Conservation (phyloP, 2,888 invertebrate genomes). For the Sisyra nigra region DNA sequence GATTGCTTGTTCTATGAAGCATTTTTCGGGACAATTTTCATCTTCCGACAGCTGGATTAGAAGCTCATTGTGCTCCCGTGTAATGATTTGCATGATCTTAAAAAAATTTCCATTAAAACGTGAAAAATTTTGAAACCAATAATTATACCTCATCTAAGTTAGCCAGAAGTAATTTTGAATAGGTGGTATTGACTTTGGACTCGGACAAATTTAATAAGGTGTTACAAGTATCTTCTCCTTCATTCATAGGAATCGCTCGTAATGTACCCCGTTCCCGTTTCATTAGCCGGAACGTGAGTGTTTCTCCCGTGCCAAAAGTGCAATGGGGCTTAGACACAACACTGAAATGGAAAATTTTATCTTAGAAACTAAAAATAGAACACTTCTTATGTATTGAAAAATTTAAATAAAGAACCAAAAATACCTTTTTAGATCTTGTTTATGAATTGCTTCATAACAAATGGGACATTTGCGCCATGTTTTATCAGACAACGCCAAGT, state of each 20-base stretch:
- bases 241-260: slow-evolving; percentile 34
- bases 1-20: slow-evolving; percentile 75
- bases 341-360: slow-evolving; percentile 28
- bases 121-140: background rate
- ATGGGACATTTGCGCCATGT: slow-evolving; percentile 80
- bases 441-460: slow-evolving; percentile 69
- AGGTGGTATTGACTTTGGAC: slow-evolving; percentile 35
- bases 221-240: slow-evolving; percentile 18
- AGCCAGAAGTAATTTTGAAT: slow-evolving; percentile 65
- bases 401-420: background rate
- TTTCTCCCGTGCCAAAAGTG: slow-evolving; percentile 42
- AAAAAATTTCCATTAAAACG: slow-evolving; percentile 1
- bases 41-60: slow-evolving; percentile 41
- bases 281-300: slow-evolving; percentile 69
- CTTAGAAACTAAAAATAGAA: too few relatives aligned
- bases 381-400: too few relatives aligned
- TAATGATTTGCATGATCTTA: slow-evolving; percentile 37
- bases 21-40: slow-evolving; percentile 63
- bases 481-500: slow-evolving; percentile 72
- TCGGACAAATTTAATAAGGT: slow-evolving; percentile 30
- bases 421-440: slow-evolving; percentile 69
- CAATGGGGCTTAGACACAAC: slow-evolving; percentile 38
- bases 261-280: slow-evolving; percentile 37
- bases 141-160: slow-evolving; percentile 41
- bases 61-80: slow-evolving; percentile 56